A percentile compares a stretch with the other conserved stretches of the same genome.
Conservation (phyloP, 2,888 invertebrate genomes). For the Formica aserva region DNA sequence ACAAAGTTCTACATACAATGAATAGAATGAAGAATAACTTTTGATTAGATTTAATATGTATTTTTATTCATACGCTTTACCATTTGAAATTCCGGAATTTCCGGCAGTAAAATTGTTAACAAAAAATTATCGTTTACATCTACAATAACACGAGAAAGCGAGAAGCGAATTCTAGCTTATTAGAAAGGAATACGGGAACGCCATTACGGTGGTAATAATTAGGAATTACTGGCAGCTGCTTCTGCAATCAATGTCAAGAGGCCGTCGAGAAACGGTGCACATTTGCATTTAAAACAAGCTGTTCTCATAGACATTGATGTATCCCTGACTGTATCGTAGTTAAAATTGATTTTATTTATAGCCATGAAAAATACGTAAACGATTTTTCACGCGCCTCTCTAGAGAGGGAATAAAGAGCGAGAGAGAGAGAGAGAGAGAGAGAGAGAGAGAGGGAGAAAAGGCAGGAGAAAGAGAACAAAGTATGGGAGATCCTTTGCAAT, state of each 20-base stretch:
- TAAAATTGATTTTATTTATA: conserved; percentile 78
- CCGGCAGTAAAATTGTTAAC: not conserved
- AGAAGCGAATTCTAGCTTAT: not conserved
- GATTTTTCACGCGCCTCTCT: conserved; percentile 33
- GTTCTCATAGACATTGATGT: conserved; percentile 79
- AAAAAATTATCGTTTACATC: not conserved
- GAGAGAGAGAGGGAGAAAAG: not conserved
- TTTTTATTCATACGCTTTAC: not conserved
- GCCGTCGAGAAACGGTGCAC: conserved; percentile 15
- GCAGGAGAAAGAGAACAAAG: not conserved
- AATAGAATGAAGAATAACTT: not conserved
- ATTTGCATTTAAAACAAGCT: conserved; percentile 82
- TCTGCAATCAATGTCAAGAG: conserved; percentile 59
- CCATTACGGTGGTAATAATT: conserved; percentile 51
- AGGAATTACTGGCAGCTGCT: conserved; percentile 60
- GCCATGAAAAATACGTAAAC: conserved; percentile 35
- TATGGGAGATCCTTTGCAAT: conserved; percentile 55
- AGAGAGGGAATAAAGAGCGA: not conserved
- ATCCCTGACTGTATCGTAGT: conserved; percentile 80
- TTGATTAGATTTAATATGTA: not conserved
- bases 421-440: no score
- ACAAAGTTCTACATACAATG: not conserved
- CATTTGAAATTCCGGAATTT: not conserved
- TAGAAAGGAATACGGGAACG: not conserved
- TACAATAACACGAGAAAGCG: not conserved